Conservation (phyloP, 2,797 vertebrate genomes). For the Chromobotia macracanthus region DNA sequence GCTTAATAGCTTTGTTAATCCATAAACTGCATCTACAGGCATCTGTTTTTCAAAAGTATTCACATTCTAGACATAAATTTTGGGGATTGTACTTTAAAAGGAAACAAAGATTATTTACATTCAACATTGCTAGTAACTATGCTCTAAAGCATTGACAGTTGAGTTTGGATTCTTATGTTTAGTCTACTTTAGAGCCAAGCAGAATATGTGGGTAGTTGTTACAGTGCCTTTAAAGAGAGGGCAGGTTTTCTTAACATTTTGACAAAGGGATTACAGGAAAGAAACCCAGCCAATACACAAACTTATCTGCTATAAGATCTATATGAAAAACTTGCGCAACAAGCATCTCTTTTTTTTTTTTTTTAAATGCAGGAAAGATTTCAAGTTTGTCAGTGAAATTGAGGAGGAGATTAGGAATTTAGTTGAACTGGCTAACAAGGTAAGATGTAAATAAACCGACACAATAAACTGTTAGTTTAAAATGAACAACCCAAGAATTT, state of each 20-base stretch:
- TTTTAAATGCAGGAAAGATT: constrained; percentile 85
- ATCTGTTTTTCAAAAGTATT: constrained; percentile 12
- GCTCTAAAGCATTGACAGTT: background rate
- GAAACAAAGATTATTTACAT: background rate
- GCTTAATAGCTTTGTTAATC: background rate
- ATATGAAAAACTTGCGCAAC: background rate
- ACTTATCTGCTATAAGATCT: background rate
- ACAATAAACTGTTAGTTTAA: background rate
- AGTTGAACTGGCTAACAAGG: constrained; percentile 93
- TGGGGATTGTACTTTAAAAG: background rate
- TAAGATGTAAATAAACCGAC: constrained; percentile 61
- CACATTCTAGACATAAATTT: background rate
- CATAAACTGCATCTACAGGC: background rate
- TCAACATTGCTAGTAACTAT: background rate
- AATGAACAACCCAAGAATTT: background rate
- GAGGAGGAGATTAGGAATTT: constrained; percentile 93
- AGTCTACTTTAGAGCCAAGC: constrained; percentile 11
- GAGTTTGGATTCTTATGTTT: constrained; percentile 24
- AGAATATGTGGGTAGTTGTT: background rate
- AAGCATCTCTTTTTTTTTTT: constrained; percentile 42
- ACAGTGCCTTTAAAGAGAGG: background rate
- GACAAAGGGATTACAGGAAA: background rate
- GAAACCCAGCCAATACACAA: background rate
- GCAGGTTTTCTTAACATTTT: background rate
- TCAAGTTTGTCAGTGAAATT: constrained; percentile 94